phyloP scores from a whole-genome alignment of 2,888 invertebrate genomes.

The Hypena proboscidalis region DNA sequence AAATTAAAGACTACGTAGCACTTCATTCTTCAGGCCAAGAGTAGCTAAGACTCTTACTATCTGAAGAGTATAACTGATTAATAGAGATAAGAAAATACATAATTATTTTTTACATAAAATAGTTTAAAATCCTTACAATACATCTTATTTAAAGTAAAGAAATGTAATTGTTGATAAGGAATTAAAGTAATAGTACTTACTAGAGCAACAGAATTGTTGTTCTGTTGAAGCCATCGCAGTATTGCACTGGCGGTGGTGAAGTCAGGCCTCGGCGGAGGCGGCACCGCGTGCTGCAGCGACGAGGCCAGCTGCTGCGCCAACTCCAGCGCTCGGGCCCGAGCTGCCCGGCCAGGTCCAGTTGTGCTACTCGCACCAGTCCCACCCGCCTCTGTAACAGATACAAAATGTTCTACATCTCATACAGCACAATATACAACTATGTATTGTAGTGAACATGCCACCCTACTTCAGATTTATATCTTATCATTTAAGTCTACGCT shows the following conservation, averaged over 20 bases:
- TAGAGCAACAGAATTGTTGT: conserved; percentile 76
- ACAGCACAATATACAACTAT: too few relatives aligned
- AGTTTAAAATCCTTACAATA: background rate
- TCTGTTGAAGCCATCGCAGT: conserved; percentile 88
- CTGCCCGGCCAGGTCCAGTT: conserved; percentile 71
- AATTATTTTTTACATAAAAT: too few relatives aligned
- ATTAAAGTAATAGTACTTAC: conserved; percentile 64
- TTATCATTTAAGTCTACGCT: too few relatives aligned
- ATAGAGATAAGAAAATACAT: too few relatives aligned
- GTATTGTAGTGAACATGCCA: too few relatives aligned
- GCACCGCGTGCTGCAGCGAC: conserved; percentile 87
- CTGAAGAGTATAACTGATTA: too few relatives aligned
- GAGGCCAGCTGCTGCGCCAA: conserved; percentile 87
- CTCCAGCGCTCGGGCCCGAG: conserved; percentile 84
- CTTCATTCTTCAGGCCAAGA: too few relatives aligned
- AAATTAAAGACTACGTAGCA: too few relatives aligned
- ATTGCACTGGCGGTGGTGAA: conserved; percentile 87
- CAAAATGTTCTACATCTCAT: too few relatives aligned
- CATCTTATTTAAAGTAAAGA: background rate
- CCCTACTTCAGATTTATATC: too few relatives aligned
- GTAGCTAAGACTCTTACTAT: too few relatives aligned
- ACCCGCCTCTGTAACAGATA: conserved; percentile 65
- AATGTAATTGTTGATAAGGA: background rate
- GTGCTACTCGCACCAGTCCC: conserved; percentile 59
- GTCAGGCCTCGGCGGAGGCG: conserved; percentile 88